phyloP scores from a whole-genome alignment of 1,140 invertebrate genomes.

The Tetranychus urticae region DNA sequence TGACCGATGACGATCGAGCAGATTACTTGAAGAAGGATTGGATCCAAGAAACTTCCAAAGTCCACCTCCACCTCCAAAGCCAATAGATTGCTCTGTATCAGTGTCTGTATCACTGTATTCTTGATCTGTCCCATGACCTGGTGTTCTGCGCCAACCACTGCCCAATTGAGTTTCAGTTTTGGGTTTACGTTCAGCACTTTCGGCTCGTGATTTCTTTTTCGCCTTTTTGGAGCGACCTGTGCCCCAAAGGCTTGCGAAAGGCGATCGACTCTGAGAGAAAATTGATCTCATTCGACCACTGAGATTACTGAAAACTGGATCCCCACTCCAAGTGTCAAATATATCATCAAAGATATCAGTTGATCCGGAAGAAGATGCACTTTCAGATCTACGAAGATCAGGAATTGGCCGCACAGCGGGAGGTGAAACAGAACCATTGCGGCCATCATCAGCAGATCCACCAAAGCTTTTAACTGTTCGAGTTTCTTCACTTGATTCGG shows the following conservation, averaged over 20 bases:
- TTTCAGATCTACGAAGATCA: slow-evolving; percentile 10
- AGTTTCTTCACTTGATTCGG: not conserved
- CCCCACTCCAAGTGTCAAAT: slow-evolving; percentile 16
- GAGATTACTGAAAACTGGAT: slow-evolving; percentile 12
- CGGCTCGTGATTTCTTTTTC: not conserved
- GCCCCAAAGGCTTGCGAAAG: not conserved
- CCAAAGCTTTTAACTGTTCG: not conserved
- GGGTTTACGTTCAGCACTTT: slow-evolving; percentile 6
- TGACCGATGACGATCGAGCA: not conserved
- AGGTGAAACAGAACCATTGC: not conserved
- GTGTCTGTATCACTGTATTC: not conserved
- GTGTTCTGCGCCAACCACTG: not conserved
- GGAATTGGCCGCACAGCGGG: not conserved
- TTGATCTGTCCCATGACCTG: not conserved
- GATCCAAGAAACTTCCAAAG: slow-evolving; percentile 2
- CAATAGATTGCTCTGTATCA: not conserved
- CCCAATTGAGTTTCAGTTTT: not conserved
- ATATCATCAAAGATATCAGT: slow-evolving; percentile 17
- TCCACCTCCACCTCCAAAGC: slow-evolving; percentile 2
- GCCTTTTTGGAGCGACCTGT: not conserved
- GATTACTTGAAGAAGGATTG: not conserved
- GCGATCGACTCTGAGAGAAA: slow-evolving; percentile 1
- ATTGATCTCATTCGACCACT: not conserved
- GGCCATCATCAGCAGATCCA: not conserved
- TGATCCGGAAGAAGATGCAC: slow-evolving; percentile 15